A percentile compares a stretch with the other conserved stretches of the same genome.
Conservation (phyloP, 1,140 invertebrate genomes). For the Eriocheir sinensis region DNA sequence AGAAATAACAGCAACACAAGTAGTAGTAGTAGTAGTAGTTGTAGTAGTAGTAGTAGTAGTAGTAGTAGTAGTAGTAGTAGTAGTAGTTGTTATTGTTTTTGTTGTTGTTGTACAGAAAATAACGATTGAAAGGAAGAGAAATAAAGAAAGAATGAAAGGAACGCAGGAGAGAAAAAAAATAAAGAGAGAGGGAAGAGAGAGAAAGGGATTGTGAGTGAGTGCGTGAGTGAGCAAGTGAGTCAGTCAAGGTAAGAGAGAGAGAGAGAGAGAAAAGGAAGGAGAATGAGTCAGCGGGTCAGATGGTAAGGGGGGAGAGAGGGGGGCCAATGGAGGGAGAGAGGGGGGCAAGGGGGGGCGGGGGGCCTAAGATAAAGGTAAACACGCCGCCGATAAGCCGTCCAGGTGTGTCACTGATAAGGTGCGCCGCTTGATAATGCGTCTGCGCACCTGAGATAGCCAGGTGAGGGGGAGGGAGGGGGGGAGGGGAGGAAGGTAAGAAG, state of each 20-base stretch:
- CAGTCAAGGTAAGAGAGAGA: not conserved
- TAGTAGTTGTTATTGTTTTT: too few relatives aligned
- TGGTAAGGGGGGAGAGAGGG: too few relatives aligned
- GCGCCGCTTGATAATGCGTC: not conserved
- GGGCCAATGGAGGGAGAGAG: not conserved
- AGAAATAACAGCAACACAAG: not conserved
- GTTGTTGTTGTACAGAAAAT: too few relatives aligned
- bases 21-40: not conserved
- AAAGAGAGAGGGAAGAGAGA: not conserved
- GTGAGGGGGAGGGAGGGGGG: too few relatives aligned
- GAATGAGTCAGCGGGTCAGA: not conserved
- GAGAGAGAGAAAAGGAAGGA: not conserved
- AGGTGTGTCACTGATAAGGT: slow-evolving; percentile 3
- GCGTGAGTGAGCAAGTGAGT: too few relatives aligned
- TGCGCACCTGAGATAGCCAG: not conserved
- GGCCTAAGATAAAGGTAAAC: not conserved
- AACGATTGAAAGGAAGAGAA: too few relatives aligned
- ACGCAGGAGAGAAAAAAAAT: not conserved
- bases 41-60: not conserved
- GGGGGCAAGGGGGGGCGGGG: not conserved
- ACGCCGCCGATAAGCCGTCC: not conserved
- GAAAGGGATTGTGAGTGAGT: too few relatives aligned
- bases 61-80: too few relatives aligned
- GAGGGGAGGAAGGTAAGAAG: too few relatives aligned
- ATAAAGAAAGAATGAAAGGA: not conserved